Evolutionary conservation across 1,140 invertebrate species (phyloP).

Genomic region (Matsumurasca onukii): DNA sequence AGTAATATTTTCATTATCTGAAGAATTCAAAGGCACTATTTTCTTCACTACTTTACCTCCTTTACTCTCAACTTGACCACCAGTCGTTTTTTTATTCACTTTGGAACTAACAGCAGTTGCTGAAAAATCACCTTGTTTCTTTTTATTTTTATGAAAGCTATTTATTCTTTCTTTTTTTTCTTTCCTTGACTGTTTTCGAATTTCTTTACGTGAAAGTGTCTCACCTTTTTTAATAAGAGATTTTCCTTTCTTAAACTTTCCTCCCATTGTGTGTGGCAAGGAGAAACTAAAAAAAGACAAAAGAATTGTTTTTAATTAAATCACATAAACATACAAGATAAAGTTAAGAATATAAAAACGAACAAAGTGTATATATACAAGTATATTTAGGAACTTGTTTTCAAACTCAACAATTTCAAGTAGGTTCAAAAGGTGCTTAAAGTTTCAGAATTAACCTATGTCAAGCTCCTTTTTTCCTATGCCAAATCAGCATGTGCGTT

Average conservation of each 20-base stretch:
- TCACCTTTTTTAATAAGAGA: constrained; percentile 14
- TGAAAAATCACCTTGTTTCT: constrained; percentile 49
- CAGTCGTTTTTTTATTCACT: constrained; percentile 42
- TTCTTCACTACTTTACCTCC: constrained; percentile 42
- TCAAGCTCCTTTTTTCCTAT: too few species aligned
- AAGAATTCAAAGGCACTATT: constrained; percentile 3
- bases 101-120: constrained; percentile 37
- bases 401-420: too few species aligned
- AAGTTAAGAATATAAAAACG: too few species aligned
- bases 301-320: too few species aligned
- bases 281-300: too few species aligned
- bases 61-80: constrained; percentile 45
- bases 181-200: constrained; percentile 58
- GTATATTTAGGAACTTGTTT: too few species aligned
- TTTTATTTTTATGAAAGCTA: constrained; percentile 51
- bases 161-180: constrained; percentile 56
- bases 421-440: too few species aligned
- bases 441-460: too few species aligned
- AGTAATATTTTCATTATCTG: neutral
- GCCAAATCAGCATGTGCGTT: too few species aligned
- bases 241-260: constrained; percentile 10
- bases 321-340: too few species aligned
- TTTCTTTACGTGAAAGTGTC: constrained; percentile 58
- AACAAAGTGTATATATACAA: too few species aligned
- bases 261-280: constrained; percentile 13